Evolutionary conservation across 92 coral and sea anemone genomes (phyloP), one percentile per base, ranked within the genome.

Genomic region (Epizoanthus ramosus): DNA sequence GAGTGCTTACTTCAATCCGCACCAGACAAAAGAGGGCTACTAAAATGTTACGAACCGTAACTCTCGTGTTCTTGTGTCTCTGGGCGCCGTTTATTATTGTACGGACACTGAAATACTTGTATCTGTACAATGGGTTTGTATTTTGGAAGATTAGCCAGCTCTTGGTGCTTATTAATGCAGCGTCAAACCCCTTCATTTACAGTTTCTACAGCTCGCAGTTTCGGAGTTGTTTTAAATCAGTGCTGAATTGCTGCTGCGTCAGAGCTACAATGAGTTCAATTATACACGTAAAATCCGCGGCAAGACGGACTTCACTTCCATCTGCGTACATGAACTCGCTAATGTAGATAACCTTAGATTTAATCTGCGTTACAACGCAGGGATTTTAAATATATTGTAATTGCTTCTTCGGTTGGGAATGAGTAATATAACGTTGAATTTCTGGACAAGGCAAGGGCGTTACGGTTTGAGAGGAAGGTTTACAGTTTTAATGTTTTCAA

Each of bases 141-240:
- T 77, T 87, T 9, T 93, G 97, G 94, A 93, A 80, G 63, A 79
- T 91, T 22, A 80, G 89, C 33, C 94, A 93, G 68, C 89, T 91
- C 12, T 41, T 89, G 35, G 80, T 84, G 10, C 60, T 93, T 0
- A 92, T 92, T 8, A 91, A 90, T 1, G 87, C 94, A 16, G 97
- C 94, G 7, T 66, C 97, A 18, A 93, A 93, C 79, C 97, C 97
- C 0, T 93, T 91, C 81, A 85, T 93, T 8, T 93, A 93, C 80
- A 85, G 92, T 52, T 91, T 89, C 45, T 93, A 93, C 87, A 91
- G 94, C 74, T 73, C 88, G 17, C 94, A 88, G 15, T 91, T 91
- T 33, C 73, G 97, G 37, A 71, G 64, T 23, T 89, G 64, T 73
- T 54, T 93, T 8, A 93, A 93, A 85, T 86, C 89, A 53, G 52